Evolutionary conservation across 2,113 vertebrate species (phyloP).

Genomic region (Callipepla californica): DNA sequence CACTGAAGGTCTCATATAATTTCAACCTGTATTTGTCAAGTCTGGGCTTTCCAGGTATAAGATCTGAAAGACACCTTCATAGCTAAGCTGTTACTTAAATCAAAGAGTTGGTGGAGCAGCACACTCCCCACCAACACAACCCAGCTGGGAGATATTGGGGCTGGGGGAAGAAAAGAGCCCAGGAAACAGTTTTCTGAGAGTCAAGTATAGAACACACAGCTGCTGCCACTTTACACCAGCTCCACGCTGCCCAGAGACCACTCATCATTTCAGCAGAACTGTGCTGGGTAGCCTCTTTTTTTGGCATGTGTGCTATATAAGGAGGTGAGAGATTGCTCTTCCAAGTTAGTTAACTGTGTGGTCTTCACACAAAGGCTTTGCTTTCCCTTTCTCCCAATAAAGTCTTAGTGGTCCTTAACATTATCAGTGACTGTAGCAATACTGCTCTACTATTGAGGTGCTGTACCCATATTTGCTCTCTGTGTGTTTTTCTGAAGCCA

Average conservation of each 20-base stretch:
- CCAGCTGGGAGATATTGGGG: fast-evolving
- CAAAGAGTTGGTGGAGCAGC: background rate
- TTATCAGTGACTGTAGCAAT: fast-evolving
- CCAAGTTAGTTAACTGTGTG: fast-evolving
- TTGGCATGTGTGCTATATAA: fast-evolving
- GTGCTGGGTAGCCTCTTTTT: background rate
- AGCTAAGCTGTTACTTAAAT: background rate
- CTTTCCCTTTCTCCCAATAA: background rate
- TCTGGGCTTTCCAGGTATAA: background rate
- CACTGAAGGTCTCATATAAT: background rate
- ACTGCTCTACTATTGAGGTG: fast-evolving
- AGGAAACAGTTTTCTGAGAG: background rate
- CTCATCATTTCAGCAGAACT: background rate
- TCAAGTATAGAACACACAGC: background rate
- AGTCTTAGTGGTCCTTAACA: fast-evolving
- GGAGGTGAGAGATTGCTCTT: background rate
- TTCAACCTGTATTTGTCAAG: background rate
- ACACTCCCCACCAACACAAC: fast-evolving
- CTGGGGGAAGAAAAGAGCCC: background rate
- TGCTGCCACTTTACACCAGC: background rate
- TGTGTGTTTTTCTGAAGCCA: background rate
- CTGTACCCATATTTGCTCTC: background rate
- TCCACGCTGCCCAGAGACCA: background rate
- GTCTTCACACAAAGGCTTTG: background rate
- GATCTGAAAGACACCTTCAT: background rate